phyloP scores from a whole-genome alignment of 35 echinoderm and acorn worm genomes.

The Lytechinus pictus region DNA sequence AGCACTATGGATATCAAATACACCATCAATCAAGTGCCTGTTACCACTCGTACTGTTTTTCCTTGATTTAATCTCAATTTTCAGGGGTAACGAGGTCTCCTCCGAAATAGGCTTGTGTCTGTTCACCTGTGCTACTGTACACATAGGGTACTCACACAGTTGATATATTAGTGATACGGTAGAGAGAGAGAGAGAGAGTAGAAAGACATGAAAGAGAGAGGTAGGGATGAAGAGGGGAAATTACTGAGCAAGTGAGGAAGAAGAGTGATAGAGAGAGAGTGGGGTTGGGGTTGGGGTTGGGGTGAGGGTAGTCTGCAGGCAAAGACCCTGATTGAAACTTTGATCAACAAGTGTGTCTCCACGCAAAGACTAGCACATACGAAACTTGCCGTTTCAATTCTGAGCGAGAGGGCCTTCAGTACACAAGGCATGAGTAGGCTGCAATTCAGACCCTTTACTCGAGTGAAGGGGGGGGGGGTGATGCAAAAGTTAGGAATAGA shows the following conservation, averaged over 20 bases:
- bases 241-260: background rate
- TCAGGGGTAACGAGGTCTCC: background rate
- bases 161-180: background rate
- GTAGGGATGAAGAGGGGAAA: background rate
- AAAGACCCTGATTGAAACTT: too few species aligned
- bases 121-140: background rate
- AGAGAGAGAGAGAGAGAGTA: background rate
- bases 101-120: background rate
- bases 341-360: too few species aligned
- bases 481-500: background rate
- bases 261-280: background rate
- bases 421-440: too few species aligned
- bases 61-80: slow-evolving; percentile 19
- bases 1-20: background rate
- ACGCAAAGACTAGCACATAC: too few species aligned
- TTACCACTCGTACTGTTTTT: background rate
- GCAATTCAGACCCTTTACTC: too few species aligned
- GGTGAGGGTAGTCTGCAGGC: too few species aligned
- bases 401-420: too few species aligned
- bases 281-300: too few species aligned
- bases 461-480: too few species aligned
- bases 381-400: too few species aligned
- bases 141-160: background rate
- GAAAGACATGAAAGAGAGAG: background rate
- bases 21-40: background rate